Conservation (phyloP, 2,797 vertebrate genomes). For the Neopelma chrysocephalum region DNA sequence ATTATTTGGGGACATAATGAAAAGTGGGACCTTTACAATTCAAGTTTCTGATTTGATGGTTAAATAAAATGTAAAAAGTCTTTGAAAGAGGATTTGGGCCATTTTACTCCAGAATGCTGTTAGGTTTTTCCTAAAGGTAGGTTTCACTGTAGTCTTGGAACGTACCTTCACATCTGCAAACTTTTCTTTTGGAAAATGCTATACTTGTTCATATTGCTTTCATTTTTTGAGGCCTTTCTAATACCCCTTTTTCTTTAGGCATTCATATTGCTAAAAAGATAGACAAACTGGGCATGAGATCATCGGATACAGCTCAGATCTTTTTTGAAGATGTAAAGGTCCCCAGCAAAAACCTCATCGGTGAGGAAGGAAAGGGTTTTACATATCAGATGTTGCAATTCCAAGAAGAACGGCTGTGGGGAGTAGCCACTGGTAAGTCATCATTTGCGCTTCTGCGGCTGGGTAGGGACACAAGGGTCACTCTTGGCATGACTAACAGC, state of each 20-base stretch:
- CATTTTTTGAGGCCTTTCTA: neutral
- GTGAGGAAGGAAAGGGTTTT: conserved; percentile 89
- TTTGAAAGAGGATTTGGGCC: neutral
- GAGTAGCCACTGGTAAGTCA: conserved; percentile 80
- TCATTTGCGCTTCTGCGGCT: neutral
- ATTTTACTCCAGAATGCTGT: neutral
- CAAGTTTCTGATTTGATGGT: neutral
- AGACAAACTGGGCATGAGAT: conserved; percentile 86
- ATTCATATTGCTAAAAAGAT: conserved; percentile 86
- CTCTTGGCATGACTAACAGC: neutral
- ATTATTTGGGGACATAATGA: neutral
- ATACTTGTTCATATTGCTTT: neutral
- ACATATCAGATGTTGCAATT: conserved; percentile 91
- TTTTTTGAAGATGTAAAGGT: conserved; percentile 87
- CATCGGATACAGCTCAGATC: conserved; percentile 84
- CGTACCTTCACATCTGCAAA: neutral
- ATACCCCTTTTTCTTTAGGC: conserved; percentile 66
- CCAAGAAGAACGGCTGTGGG: conserved; percentile 87
- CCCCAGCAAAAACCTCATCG: conserved; percentile 83
- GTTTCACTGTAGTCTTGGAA: neutral
- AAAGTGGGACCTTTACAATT: neutral
- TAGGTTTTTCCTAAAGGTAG: neutral
- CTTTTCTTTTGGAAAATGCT: neutral
- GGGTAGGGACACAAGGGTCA: neutral
- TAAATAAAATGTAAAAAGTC: neutral